phyloP scores from a whole-genome alignment of 2,113 vertebrate genomes.

The Alligator mississippiensis region DNA sequence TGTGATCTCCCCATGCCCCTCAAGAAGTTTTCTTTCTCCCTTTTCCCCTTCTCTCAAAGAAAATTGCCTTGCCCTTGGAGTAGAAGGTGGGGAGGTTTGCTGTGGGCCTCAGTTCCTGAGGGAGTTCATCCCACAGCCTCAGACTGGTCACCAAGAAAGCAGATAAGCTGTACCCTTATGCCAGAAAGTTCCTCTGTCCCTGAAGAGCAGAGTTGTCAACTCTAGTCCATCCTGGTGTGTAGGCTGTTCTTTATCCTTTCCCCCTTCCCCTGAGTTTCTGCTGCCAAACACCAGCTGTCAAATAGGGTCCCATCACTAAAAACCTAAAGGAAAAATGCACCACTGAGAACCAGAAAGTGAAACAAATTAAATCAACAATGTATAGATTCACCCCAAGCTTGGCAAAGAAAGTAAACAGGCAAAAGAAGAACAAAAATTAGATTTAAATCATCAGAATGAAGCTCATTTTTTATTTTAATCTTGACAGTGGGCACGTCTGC shows the following conservation, averaged over 20 bases:
- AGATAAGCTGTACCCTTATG: neutral
- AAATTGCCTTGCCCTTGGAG: neutral
- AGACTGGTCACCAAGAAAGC: neutral
- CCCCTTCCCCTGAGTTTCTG: neutral
- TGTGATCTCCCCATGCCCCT: too few species aligned
- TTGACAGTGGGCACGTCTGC: neutral
- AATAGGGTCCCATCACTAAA: slow-evolving; percentile 26
- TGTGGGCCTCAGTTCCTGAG: neutral
- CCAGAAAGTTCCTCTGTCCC: neutral
- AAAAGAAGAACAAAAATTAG: slow-evolving; percentile 19
- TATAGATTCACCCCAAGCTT: neutral
- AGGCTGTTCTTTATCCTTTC: neutral
- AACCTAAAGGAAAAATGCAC: slow-evolving; percentile 20
- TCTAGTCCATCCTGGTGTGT: neutral
- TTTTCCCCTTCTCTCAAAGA: neutral
- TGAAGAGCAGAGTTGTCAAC: slow-evolving; percentile 26
- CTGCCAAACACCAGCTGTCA: neutral
- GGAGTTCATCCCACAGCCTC: neutral
- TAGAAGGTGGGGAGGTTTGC: neutral
- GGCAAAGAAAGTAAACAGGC: slow-evolving; percentile 13
- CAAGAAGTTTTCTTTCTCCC: too few species aligned
- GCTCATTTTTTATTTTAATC: neutral
- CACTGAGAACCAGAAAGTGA: neutral
- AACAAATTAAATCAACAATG: slow-evolving; percentile 7
- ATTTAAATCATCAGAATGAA: neutral